Evolutionary conservation across 2,888 invertebrate species (phyloP).

Genomic region (Harpalus rufipes): DNA sequence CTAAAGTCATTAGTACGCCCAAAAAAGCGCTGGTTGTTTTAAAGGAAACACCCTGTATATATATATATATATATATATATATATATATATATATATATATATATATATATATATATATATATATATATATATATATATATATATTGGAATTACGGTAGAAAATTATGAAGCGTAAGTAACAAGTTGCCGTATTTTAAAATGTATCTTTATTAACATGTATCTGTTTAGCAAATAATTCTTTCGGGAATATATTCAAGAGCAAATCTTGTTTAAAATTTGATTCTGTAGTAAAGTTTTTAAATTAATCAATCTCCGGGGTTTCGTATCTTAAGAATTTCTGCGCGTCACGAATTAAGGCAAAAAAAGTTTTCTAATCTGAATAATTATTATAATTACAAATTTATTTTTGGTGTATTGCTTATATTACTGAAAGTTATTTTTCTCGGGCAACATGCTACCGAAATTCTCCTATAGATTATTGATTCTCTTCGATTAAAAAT

Average conservation of each 20-base stretch:
- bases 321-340: conserved; percentile 49
- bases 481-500: conserved; percentile 39
- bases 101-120: no score
- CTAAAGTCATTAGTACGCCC: no score
- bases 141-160: no score
- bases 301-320: conserved; percentile 55
- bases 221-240: not conserved
- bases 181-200: not conserved
- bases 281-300: conserved; percentile 57
- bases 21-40: no score
- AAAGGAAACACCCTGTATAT: no score
- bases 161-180: not conserved
- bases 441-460: not conserved
- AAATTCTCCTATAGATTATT: conserved; percentile 9
- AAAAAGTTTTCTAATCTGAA: conserved; percentile 64
- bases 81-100: no score
- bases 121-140: no score
- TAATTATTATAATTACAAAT: conserved; percentile 65
- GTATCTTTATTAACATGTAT: no score
- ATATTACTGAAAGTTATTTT: conserved; percentile 35
- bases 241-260: not conserved
- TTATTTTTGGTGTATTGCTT: conserved; percentile 55
- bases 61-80: no score
- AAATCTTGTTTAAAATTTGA: conserved; percentile 50
- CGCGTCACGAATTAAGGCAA: conserved; percentile 56